Percentiles rank a stretch among this genome's conserved stretches.
These are phyloP conservation scores for Steatocranus sp. DNA, from an alignment of 2,797 vertebrate genomes.

Conservation along the genomic window DNA sequence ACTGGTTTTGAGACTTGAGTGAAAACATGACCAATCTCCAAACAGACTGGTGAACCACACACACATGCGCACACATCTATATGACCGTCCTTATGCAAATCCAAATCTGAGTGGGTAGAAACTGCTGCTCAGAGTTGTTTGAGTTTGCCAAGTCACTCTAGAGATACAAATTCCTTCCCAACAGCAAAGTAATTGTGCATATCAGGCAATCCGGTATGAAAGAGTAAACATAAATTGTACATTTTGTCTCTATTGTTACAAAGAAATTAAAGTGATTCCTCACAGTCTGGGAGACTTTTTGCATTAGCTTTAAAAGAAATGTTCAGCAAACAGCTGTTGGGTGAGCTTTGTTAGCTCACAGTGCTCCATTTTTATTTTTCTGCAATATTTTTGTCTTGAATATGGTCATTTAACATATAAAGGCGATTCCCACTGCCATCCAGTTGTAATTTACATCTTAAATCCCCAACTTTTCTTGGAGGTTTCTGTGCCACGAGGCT, in stretches of 20 bases:
- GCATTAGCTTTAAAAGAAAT: not conserved
- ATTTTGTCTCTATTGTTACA: conserved; percentile 45
- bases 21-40: not conserved
- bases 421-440: not conserved
- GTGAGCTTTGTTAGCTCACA: not conserved
- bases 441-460: conserved; percentile 6
- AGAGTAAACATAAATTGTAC: conserved; percentile 25
- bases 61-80: not conserved
- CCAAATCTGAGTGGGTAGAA: not conserved
- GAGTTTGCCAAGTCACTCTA: not conserved
- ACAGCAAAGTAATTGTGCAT: not conserved
- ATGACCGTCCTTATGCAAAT: not conserved
- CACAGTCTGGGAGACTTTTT: conserved; percentile 15
- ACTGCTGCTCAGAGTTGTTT: not conserved
- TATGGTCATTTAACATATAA: not conserved
- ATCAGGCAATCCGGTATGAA: conserved; percentile 19
- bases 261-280: conserved; percentile 56
- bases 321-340: not conserved
- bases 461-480: not conserved
- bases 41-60: not conserved
- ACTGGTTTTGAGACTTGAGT: not conserved
- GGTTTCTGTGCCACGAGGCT: not conserved
- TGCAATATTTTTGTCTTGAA: not conserved
- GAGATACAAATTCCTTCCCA: not conserved
- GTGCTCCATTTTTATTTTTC: not conserved